Evolutionary conservation across 2,888 invertebrate species (phyloP), one percentile per base, ranked within the genome.

Genomic region (Leucania comma): DNA sequence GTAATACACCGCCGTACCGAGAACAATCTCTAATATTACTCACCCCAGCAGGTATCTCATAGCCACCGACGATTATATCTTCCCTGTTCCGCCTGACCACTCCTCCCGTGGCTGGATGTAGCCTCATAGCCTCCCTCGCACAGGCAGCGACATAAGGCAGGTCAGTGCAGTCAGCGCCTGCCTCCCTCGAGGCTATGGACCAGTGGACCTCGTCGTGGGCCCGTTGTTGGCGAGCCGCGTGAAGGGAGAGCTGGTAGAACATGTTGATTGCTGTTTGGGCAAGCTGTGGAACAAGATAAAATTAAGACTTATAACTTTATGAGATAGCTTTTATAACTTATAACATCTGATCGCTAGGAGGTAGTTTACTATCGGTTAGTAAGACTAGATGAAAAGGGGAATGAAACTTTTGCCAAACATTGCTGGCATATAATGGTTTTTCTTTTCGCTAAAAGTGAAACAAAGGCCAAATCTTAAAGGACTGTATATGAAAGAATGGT

Each of bases 51-150:
- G 95, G 95, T 0, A 96, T 81, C 80, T 93, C 91, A 75, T 90
- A 95, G n/a, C 95, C 95, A 2, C 90, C 95, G 0, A 96, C 88
- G 0, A 89, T 77, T 3, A 96, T 78, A 1, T 87, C 89, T 2
- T 92, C 90, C 4, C 75, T 86, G 35, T 89, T 93, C 51, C 95
- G 81, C 56, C 95, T 84, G 0, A 95, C 94, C 0, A 95, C 95
- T 2, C 95, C 95, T 0, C 95, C 95, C 0, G 95, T 95, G 0
- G 90, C 93, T 0, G 96, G 95, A n/a, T 93, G 93, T 4, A 95
- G 88, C n/a, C 95, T 85, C 89, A 93, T 85, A 0, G 93, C 92
- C 35, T 96, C 95, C 5, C 86, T 85, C 0, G 90, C 92, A 29
- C 94, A 94, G 1, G 94, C 93, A 0, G 89, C 86, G 0, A 94